Conservation (phyloP, 2,797 vertebrate species). For the Sebastes jordani region DNA sequence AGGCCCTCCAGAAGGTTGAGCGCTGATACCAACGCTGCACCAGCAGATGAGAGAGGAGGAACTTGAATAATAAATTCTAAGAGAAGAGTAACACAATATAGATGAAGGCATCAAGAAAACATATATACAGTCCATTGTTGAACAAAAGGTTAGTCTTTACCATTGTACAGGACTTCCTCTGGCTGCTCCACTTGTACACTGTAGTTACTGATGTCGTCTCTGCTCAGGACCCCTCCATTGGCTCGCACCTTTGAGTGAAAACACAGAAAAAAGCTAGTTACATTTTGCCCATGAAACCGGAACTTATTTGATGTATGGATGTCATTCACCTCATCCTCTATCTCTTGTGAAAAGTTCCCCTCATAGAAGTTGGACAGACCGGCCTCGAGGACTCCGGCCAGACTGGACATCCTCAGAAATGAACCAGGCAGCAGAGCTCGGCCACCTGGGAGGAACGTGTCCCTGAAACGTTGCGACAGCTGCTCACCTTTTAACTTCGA, state of each 20-base stretch:
- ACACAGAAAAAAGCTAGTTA: neutral
- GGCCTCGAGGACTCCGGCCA: conserved; percentile 81
- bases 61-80: conserved; percentile 87
- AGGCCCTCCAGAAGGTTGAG: conserved; percentile 87
- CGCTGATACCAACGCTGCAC: conserved; percentile 84
- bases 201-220: conserved; percentile 88
- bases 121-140: neutral
- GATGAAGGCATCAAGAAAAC: neutral
- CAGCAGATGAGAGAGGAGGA: conserved; percentile 86
- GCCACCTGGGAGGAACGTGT: conserved; percentile 81
- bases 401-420: conserved; percentile 75
- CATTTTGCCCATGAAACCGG: neutral
- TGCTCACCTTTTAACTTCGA: conserved; percentile 79
- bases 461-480: conserved; percentile 78
- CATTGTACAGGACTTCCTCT: conserved; percentile 81
- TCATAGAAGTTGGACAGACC: conserved; percentile 84
- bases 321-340: conserved; percentile 82
- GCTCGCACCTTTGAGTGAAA: conserved; percentile 76
- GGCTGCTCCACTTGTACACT: conserved; percentile 80
- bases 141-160: conserved; percentile 63
- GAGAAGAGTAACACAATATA: conserved; percentile 4
- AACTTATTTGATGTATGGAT: neutral
- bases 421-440: conserved; percentile 78
- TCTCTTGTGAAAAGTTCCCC: conserved; percentile 86
- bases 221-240: conserved; percentile 85